These are phyloP conservation scores for Characodon lateralis DNA, from an alignment of 2,797 vertebrate genomes.

Conservation along the genomic window DNA sequence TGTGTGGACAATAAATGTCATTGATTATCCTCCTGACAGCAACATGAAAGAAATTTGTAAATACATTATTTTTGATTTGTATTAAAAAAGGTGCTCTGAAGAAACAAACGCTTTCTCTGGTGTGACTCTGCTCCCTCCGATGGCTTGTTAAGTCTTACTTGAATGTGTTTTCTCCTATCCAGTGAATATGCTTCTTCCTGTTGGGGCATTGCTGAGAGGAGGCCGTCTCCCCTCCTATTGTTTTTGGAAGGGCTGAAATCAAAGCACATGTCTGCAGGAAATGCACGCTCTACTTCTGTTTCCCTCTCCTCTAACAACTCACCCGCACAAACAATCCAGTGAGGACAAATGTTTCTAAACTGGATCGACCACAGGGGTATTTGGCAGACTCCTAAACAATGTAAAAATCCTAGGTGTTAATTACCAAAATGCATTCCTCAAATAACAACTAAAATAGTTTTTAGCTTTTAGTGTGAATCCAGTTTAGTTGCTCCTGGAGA, in stretches of 20 bases:
- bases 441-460: neutral
- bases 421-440: slow-evolving; percentile 12
- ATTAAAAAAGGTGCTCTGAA: slow-evolving; percentile 68
- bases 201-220: slow-evolving; percentile 56
- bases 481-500: neutral
- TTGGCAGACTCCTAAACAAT: slow-evolving; percentile 29
- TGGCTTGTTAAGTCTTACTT: slow-evolving; percentile 40
- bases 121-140: slow-evolving; percentile 47
- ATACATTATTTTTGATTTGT: slow-evolving; percentile 71
- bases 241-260: slow-evolving; percentile 70
- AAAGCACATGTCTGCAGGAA: slow-evolving; percentile 80
- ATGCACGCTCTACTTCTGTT: slow-evolving; percentile 71
- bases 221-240: slow-evolving; percentile 73
- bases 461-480: neutral
- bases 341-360: slow-evolving; percentile 47
- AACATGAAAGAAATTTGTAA: slow-evolving; percentile 60
- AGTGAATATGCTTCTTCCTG: slow-evolving; percentile 74
- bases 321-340: slow-evolving; percentile 44
- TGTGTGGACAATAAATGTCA: slow-evolving; percentile 34
- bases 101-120: slow-evolving; percentile 32
- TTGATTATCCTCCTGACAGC: slow-evolving; percentile 46
- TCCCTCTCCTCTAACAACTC: slow-evolving; percentile 51
- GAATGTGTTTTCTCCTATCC: slow-evolving; percentile 73
- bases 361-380: slow-evolving; percentile 37
- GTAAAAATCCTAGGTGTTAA: slow-evolving; percentile 15